A percentile compares a stretch with the other conserved stretches of the same genome.
These are phyloP conservation scores for Proteles cristata DNA, from an alignment of 2,113 vertebrate species.

Conservation along the genomic window DNA sequence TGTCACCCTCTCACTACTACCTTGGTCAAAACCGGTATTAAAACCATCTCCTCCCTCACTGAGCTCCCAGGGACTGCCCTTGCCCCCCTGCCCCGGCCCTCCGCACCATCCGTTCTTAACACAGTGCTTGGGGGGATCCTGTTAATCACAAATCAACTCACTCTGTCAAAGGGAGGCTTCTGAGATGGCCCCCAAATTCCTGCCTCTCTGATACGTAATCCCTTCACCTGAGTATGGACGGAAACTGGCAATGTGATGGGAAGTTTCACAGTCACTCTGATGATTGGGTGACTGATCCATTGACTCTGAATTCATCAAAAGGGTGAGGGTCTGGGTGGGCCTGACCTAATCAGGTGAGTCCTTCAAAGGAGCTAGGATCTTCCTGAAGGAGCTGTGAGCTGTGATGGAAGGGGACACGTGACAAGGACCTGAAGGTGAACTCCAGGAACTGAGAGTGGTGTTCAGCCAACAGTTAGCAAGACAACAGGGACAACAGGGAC, in stretches of 20 bases:
- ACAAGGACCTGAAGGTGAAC: not conserved
- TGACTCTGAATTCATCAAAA: not conserved
- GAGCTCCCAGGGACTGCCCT: not conserved
- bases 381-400: not conserved
- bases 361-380: not conserved
- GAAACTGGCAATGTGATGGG: not conserved
- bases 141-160: not conserved
- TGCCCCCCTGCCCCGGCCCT: fast-evolving
- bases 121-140: not conserved
- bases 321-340: not conserved
- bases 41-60: not conserved
- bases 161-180: not conserved
- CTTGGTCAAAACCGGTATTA: not conserved
- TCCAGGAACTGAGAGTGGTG: not conserved
- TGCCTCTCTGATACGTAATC: not conserved
- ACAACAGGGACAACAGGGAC: not conserved
- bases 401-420: fast-evolving
- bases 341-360: not conserved
- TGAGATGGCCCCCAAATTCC: not conserved
- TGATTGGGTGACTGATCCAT: not conserved
- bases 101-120: not conserved
- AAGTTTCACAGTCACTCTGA: not conserved
- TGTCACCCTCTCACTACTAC: fast-evolving
- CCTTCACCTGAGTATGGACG: not conserved
- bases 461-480: not conserved